Percentiles rank a stretch among this genome's conserved stretches.
These are phyloP conservation scores for Pseudorhiza aurosa DNA, from an alignment of 30 jellyfish, hydroid and myxozoan species.

Conservation along the genomic window DNA sequence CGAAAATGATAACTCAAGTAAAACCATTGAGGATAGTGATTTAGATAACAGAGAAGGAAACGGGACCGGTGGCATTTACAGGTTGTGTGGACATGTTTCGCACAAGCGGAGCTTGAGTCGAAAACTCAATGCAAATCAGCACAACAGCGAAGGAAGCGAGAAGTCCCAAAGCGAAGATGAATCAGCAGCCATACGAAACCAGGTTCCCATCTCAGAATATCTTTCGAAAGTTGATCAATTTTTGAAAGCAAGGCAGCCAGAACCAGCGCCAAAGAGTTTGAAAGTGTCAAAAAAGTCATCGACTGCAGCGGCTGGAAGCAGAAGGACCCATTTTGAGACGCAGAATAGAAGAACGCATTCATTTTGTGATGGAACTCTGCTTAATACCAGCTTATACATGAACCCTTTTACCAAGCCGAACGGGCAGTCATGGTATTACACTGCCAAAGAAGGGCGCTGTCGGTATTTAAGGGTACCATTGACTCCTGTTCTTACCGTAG, in stretches of 20 bases:
- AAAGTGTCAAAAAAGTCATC: conserved; percentile 22
- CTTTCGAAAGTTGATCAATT: conserved; percentile 38
- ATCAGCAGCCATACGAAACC: neutral
- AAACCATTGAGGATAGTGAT: no score
- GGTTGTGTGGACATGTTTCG: conserved; percentile 27
- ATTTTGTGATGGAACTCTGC: neutral
- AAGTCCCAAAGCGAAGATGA: neutral
- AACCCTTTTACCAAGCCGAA: conserved; percentile 35
- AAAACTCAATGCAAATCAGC: neutral
- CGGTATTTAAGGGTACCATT: conserved; percentile 75
- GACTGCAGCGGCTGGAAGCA: neutral
- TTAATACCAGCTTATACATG: conserved; percentile 13
- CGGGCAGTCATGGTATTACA: conserved; percentile 52
- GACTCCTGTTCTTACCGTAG: conserved; percentile 71
- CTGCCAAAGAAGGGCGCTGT: conserved; percentile 57
- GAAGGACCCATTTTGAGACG: neutral
- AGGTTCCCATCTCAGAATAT: neutral
- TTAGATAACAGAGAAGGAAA: neutral
- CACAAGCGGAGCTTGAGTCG: neutral
- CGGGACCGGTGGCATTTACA: neutral
- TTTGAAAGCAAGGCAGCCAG: conserved; percentile 43
- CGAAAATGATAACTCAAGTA: no score
- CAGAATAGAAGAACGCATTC: neutral
- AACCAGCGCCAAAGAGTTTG: conserved; percentile 50
- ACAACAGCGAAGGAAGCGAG: no score